Conservation (phyloP, 2,888 invertebrate genomes). For the Eledona agricola region DNA sequence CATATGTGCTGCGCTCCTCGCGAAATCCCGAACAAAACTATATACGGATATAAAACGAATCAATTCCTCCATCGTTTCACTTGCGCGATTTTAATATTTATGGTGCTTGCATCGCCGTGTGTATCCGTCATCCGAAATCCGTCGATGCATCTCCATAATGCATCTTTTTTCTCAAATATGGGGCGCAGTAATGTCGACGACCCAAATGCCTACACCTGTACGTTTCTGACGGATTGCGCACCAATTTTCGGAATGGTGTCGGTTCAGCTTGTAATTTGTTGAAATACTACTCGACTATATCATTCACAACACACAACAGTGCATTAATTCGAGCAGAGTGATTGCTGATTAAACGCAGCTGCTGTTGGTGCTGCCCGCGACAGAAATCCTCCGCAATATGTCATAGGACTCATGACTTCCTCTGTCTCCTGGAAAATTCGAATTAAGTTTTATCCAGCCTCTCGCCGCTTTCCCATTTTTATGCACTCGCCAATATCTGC, state of each 20-base stretch:
- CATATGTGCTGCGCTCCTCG: conserved; percentile 16
- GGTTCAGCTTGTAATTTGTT: conserved; percentile 2
- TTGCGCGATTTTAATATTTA: conserved; percentile 32
- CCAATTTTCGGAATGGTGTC: neutral
- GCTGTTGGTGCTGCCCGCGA: neutral
- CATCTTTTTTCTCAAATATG: conserved; percentile 4
- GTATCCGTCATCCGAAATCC: conserved; percentile 6
- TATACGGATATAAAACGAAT: conserved; percentile 30
- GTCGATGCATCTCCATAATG: conserved; percentile 4
- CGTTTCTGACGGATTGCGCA: neutral
- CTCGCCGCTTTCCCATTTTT: no score
- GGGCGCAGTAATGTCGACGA: no score
- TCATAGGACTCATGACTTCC: neutral
- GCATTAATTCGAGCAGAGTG: conserved; percentile 2
- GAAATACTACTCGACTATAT: conserved; percentile 2
- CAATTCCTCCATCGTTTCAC: conserved; percentile 29
- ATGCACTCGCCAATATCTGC: no score
- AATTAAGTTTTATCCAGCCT: no score
- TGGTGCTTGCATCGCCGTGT: conserved; percentile 7
- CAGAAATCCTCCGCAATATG: neutral
- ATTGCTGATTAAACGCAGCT: conserved; percentile 6
- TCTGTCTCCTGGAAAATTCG: no score
- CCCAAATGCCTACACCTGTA: conserved; percentile 3
- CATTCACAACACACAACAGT: conserved; percentile 4
- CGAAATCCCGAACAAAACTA: conserved; percentile 27